Evolutionary conservation across 2,888 invertebrate genomes (phyloP).

Genomic region (Neoascia interrupta): DNA sequence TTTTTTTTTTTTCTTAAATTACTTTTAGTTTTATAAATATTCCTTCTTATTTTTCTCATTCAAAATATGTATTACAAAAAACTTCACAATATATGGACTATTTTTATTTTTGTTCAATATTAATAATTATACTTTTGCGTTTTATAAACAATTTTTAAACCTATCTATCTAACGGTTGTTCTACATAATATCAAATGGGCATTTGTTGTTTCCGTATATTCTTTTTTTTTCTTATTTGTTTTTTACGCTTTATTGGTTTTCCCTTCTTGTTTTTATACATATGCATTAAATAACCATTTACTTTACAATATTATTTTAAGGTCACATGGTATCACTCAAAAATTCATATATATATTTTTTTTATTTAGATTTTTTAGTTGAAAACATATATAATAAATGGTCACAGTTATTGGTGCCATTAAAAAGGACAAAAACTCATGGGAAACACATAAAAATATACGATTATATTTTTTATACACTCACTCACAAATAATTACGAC

Average conservation of each 20-base stretch:
- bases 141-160: conserved; percentile 65
- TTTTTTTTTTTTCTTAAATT: not conserved
- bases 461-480: too few species aligned
- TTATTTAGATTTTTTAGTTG: conserved; percentile 28
- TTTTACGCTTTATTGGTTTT: conserved; percentile 6
- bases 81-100: conserved; percentile 49
- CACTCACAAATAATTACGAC: too few species aligned
- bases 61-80: conserved; percentile 60
- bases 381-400: conserved; percentile 56
- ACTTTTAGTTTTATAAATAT: conserved; percentile 23
- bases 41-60: conserved; percentile 33
- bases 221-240: conserved; percentile 15
- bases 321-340: conserved; percentile 80
- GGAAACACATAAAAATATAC: conserved; percentile 18
- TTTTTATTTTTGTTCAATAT: conserved; percentile 39
- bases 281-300: conserved; percentile 63
- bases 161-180: conserved; percentile 61
- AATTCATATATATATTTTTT: conserved; percentile 68
- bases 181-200: conserved; percentile 63
- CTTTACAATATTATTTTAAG: conserved; percentile 74
- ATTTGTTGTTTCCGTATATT: conserved; percentile 47
- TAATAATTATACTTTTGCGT: conserved; percentile 43
- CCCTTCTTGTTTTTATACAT: conserved; percentile 19
- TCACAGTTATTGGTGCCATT: conserved; percentile 45
- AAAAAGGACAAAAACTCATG: not conserved